phyloP scores from a whole-genome alignment of 30 jellyfish, hydroid and myxozoan genomes.

The Calvadosia cruxmelitensis region DNA sequence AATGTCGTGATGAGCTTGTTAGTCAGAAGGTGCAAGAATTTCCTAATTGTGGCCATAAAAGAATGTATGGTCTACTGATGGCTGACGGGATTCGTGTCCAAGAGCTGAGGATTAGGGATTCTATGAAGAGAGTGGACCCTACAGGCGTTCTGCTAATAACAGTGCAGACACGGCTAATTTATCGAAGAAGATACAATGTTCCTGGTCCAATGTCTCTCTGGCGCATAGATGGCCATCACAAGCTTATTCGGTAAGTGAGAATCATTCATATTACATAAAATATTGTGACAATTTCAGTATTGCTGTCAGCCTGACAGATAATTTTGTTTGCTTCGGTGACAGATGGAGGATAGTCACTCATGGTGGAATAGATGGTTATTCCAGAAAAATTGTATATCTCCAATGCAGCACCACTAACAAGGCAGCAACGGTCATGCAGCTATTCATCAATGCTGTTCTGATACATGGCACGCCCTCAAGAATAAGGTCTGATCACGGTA shows the following conservation, averaged over 20 bases:
- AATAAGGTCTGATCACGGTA: conserved; percentile 32
- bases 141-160: conserved; percentile 23
- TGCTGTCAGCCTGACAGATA: too few relatives aligned
- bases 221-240: conserved; percentile 31
- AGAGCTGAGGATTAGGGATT: conserved; percentile 17
- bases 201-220: conserved; percentile 38
- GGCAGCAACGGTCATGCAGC: conserved; percentile 30
- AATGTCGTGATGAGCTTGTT: background rate
- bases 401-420: conserved; percentile 3
- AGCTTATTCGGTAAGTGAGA: too few relatives aligned
- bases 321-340: too few relatives aligned
- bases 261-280: too few relatives aligned
- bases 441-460: conserved; percentile 17
- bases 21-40: background rate
- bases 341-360: conserved; percentile 34
- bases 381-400: conserved; percentile 12
- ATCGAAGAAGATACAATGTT: conserved; percentile 15
- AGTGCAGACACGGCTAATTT: conserved; percentile 7
- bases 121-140: conserved; percentile 47
- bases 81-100: conserved; percentile 18
- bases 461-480: conserved; percentile 33
- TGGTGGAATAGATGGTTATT: conserved; percentile 33
- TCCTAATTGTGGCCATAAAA: conserved; percentile 38
- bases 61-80: conserved; percentile 34
- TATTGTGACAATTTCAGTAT: too few relatives aligned